phyloP scores from a whole-genome alignment of 2,888 invertebrate genomes.

The Ferdinandea cuprea region DNA sequence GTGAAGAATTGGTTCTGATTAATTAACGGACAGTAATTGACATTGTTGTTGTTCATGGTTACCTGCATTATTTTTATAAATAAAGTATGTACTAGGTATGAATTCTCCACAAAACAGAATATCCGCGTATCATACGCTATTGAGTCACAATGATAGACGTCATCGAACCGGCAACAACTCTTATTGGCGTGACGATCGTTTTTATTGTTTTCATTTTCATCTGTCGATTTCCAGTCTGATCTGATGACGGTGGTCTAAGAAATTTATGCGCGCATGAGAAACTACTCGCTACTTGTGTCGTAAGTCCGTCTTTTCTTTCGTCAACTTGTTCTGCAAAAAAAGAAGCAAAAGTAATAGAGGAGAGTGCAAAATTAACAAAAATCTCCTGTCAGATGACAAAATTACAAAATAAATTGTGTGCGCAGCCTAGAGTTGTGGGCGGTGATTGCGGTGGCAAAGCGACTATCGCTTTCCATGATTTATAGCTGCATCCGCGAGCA shows the following conservation, averaged over 20 bases:
- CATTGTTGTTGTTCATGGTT: slow-evolving; percentile 1
- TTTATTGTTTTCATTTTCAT: too few relatives aligned
- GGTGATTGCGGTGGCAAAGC: slow-evolving; percentile 1
- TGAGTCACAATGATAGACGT: slow-evolving; percentile 21
- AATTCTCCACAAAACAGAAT: slow-evolving; percentile 6
- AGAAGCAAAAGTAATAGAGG: too few relatives aligned
- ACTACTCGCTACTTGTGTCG: not conserved
- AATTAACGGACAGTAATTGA: slow-evolving; percentile 47
- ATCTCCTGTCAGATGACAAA: slow-evolving; percentile 5
- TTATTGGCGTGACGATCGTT: slow-evolving; percentile 16
- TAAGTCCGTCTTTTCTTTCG: too few relatives aligned
- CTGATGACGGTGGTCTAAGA: slow-evolving; percentile 19
- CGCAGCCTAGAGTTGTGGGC: slow-evolving; percentile 14
- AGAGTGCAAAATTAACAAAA: too few relatives aligned
- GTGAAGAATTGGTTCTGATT: slow-evolving; percentile 29
- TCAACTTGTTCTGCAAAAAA: too few relatives aligned
- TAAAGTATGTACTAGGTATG: too few relatives aligned
- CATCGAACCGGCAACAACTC: not conserved
- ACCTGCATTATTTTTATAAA: too few relatives aligned
- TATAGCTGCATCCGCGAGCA: slow-evolving; percentile 25
- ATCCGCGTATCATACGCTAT: slow-evolving; percentile 4
- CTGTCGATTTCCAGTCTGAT: too few relatives aligned
- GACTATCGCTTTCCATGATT: slow-evolving; percentile 33
- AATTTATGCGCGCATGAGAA: slow-evolving; percentile 34
- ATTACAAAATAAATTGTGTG: slow-evolving; percentile 29